These are phyloP conservation scores for Trissoscelio sp. DNA, from an alignment of 2,888 invertebrate genomes.

Conservation along the genomic window DNA sequence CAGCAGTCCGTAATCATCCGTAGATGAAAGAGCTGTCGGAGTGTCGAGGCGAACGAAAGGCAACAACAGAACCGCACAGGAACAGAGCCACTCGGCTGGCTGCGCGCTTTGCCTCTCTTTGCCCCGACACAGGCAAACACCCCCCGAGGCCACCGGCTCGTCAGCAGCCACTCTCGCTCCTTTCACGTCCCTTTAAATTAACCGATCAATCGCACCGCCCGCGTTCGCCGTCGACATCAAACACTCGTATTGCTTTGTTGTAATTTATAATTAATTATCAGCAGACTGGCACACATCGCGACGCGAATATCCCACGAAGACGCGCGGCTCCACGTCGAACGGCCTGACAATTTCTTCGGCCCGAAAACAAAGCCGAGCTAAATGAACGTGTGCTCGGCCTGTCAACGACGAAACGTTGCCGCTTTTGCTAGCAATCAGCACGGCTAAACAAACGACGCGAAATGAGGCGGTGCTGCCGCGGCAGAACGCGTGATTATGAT, in stretches of 20 bases:
- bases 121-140: constrained; percentile 71
- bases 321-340: constrained; percentile 52
- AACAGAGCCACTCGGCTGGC: constrained; percentile 75
- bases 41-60: constrained; percentile 79
- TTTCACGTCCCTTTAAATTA: constrained; percentile 80
- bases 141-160: constrained; percentile 71
- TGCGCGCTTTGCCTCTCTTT: constrained; percentile 75
- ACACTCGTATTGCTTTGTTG: constrained; percentile 79
- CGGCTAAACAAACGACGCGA: constrained; percentile 81
- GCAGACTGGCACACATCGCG: constrained; percentile 38
- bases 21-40: constrained; percentile 83
- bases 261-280: constrained; percentile 80
- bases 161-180: constrained; percentile 70
- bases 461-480: constrained; percentile 45
- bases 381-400: constrained; percentile 46
- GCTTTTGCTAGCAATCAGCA: constrained; percentile 77
- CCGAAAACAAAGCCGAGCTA: constrained; percentile 50
- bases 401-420: too few relatives aligned
- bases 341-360: constrained; percentile 50
- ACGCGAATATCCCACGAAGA: constrained; percentile 27
- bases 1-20: constrained; percentile 81
- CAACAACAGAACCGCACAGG: constrained; percentile 74
- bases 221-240: constrained; percentile 78
- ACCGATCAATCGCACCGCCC: constrained; percentile 80
- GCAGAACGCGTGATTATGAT: constrained; percentile 44